Evolutionary conservation across 2,113 vertebrate species (phyloP).

Genomic region (Nansenia antarctica): DNA sequence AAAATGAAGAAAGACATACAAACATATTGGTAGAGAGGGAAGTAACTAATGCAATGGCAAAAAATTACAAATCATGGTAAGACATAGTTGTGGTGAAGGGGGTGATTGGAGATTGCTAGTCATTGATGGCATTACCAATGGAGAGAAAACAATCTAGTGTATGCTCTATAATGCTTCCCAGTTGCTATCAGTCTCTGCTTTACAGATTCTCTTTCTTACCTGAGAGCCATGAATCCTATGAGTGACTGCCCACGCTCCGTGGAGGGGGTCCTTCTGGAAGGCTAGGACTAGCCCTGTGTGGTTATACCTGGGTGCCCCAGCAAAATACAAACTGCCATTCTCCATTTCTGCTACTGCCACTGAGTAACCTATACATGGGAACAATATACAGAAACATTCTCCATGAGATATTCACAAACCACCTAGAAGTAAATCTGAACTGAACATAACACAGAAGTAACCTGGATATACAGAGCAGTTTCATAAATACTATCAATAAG

Average conservation of each 20-base stretch:
- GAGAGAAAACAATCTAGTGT: no score
- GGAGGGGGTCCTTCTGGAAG: conserved; percentile 36
- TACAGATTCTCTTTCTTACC: conserved; percentile 15
- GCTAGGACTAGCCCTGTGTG: conserved; percentile 64
- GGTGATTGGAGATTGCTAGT: no score
- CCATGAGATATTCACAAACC: background rate
- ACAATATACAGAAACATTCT: background rate
- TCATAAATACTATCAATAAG: no score
- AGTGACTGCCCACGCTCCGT: conserved; percentile 17
- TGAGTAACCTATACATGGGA: conserved; percentile 40
- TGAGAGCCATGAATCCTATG: conserved; percentile 37
- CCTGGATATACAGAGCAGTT: background rate
- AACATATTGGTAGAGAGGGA: no score
- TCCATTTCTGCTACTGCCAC: conserved; percentile 25
- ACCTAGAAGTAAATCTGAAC: background rate
- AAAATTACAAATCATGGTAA: no score
- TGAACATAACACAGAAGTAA: background rate
- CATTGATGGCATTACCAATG: no score
- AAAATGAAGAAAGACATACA: no score
- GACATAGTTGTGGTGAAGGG: no score
- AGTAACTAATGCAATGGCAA: no score
- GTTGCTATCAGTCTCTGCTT: background rate
- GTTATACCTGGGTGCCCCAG: conserved; percentile 69
- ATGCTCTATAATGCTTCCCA: no score
- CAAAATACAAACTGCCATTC: conserved; percentile 33